Percentiles rank a stretch among this genome's conserved stretches.
These are phyloP conservation scores for Oophaga pumilio DNA, from an alignment of 2,113 vertebrate species.

Conservation along the genomic window DNA sequence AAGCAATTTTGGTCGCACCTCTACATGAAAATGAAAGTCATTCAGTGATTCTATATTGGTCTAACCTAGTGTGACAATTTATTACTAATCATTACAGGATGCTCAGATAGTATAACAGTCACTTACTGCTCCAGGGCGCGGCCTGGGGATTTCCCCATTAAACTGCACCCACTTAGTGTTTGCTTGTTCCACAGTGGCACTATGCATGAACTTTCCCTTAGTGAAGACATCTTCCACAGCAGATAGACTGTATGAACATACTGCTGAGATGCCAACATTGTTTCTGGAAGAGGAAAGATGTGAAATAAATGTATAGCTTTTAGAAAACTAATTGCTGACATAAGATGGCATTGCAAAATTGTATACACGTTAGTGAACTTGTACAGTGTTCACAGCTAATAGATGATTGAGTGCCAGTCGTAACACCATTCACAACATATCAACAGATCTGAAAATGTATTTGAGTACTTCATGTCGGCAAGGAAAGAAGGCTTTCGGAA, in stretches of 20 bases:
- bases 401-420: not conserved
- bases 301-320: not conserved
- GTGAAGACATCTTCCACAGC: slow-evolving; percentile 88
- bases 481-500: not conserved
- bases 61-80: too few relatives aligned
- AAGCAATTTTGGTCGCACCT: too few relatives aligned
- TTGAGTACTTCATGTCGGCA: not conserved
- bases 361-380: too few relatives aligned
- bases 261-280: slow-evolving; percentile 91
- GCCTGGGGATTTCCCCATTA: slow-evolving; percentile 83
- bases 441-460: not conserved
- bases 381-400: not conserved
- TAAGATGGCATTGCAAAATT: too few relatives aligned
- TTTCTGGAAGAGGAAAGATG: slow-evolving; percentile 71
- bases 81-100: not conserved
- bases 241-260: slow-evolving; percentile 88
- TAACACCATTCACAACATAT: not conserved
- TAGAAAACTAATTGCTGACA: not conserved
- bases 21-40: too few relatives aligned
- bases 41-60: too few relatives aligned
- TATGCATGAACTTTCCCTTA: slow-evolving; percentile 96
- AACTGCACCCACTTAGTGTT: slow-evolving; percentile 95
- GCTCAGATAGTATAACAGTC: not conserved
- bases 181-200: slow-evolving; percentile 89
- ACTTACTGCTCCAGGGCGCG: slow-evolving; percentile 92